A percentile compares a stretch with the other conserved stretches of the same genome.
Conservation (phyloP, 2,888 invertebrate species). For the Mamestra brassicae region DNA sequence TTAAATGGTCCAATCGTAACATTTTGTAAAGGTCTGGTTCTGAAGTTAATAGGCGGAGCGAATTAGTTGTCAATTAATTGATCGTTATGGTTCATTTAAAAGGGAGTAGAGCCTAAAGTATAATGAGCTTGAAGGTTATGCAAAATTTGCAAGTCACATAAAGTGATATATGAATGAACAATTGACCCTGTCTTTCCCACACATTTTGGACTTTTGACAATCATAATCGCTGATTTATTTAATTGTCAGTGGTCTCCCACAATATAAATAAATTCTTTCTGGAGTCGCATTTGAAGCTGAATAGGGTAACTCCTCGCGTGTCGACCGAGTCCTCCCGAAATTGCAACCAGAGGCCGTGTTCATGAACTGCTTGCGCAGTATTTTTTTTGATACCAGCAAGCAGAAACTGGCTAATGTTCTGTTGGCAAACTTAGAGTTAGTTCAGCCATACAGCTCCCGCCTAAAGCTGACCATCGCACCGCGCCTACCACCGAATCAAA, state of each 20-base stretch:
- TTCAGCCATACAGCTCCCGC: neutral
- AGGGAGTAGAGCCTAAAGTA: neutral
- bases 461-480: conserved; percentile 1
- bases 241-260: no score
- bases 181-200: no score
- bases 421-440: no score
- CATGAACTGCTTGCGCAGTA: no score
- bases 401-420: no score
- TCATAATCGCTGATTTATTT: no score
- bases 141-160: neutral
- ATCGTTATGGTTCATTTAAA: neutral
- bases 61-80: neutral
- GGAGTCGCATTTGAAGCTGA: neutral
- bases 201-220: no score
- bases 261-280: neutral
- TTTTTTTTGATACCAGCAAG: no score
- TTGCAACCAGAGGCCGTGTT: no score
- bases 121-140: conserved; percentile 1
- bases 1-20: conserved; percentile 48
- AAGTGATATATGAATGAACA: neutral
- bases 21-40: conserved; percentile 39
- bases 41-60: conserved; percentile 20
- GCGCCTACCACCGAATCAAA: neutral
- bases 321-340: no score
- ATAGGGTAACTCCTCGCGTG: no score